These are phyloP conservation scores for Enteromius treurensis DNA, from an alignment of 2,797 vertebrate genomes.

Conservation along the genomic window DNA sequence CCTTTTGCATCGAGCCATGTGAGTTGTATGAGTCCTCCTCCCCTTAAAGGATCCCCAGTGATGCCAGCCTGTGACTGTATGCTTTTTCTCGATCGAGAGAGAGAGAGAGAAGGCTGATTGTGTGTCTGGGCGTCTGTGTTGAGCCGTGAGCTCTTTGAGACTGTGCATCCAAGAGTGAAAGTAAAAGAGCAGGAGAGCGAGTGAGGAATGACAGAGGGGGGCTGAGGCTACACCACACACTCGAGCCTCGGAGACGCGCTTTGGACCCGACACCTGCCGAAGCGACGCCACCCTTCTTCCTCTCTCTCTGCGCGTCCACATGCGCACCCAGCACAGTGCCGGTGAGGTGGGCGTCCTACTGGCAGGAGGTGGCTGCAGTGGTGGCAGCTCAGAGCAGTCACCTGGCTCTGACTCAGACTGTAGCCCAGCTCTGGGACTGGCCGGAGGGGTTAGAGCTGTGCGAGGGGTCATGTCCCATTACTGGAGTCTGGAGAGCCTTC, in stretches of 20 bases:
- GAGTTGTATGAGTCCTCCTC: conserved; percentile 56
- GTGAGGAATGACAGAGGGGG: conserved; percentile 32
- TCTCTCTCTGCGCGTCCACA: conserved; percentile 62
- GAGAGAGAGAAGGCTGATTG: conserved; percentile 57
- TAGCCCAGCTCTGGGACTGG: conserved; percentile 75
- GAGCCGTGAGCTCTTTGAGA: conserved; percentile 42
- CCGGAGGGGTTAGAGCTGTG: conserved; percentile 70
- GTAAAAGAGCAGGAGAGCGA: conserved; percentile 36
- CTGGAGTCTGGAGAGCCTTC: conserved; percentile 87
- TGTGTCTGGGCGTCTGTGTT: conserved; percentile 45
- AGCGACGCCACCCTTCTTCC: conserved; percentile 51
- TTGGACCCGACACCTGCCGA: conserved; percentile 38
- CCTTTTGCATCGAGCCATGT: conserved; percentile 20
- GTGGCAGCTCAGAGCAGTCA: conserved; percentile 76
- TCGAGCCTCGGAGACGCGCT: conserved; percentile 37
- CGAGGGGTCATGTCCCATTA: conserved; percentile 80
- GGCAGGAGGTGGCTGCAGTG: conserved; percentile 76
- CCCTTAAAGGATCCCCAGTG: conserved; percentile 78
- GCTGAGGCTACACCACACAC: conserved; percentile 37
- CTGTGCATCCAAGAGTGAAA: conserved; percentile 53
- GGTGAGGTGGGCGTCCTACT: conserved; percentile 77
- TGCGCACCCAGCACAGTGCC: conserved; percentile 79
- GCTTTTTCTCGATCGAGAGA: conserved; percentile 40
- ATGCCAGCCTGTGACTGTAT: conserved; percentile 76
- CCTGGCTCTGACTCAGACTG: conserved; percentile 83